These are phyloP conservation scores for Drosophila virilis DNA, from an alignment of 1,140 invertebrate species.

Conservation along the genomic window DNA sequence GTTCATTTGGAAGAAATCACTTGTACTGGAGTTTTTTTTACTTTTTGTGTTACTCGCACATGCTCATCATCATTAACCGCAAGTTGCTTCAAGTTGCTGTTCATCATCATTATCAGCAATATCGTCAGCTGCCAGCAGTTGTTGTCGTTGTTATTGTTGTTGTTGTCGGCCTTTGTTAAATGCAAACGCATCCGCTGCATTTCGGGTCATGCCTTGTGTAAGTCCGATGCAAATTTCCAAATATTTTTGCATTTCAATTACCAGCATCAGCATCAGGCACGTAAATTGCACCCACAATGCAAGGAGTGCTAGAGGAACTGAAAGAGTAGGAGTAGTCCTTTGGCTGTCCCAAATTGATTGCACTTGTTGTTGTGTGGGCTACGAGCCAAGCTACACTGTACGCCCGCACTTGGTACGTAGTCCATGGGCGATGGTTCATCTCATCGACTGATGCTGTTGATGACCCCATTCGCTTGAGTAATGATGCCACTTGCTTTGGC, in stretches of 20 bases:
- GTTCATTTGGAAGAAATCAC: neutral
- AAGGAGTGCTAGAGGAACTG: constrained; percentile 7
- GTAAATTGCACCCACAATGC: constrained; percentile 48
- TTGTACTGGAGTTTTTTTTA: neutral
- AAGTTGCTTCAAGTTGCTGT: constrained; percentile 22
- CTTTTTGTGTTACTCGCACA: constrained; percentile 15
- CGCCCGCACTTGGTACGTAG: neutral
- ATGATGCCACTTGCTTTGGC: constrained; percentile 70
- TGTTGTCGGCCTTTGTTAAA: constrained; percentile 32
- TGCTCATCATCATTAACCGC: constrained; percentile 32
- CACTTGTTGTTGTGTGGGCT: constrained; percentile 55
- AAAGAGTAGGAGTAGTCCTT: constrained; percentile 11
- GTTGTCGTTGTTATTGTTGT: constrained; percentile 9
- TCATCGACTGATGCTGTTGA: constrained; percentile 59
- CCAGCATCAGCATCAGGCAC: constrained; percentile 63
- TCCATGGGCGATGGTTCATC: constrained; percentile 16
- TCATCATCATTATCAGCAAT: constrained; percentile 10
- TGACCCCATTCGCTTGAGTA: constrained; percentile 79
- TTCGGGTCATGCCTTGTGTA: constrained; percentile 26
- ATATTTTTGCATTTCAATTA: constrained; percentile 80
- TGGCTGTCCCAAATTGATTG: constrained; percentile 66
- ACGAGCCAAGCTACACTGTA: neutral
- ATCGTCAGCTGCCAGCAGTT: constrained; percentile 14
- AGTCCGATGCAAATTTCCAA: constrained; percentile 65
- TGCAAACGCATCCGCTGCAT: constrained; percentile 42